Conservation (phyloP, 2,113 vertebrate genomes). For the Hepsetus odoe region DNA sequence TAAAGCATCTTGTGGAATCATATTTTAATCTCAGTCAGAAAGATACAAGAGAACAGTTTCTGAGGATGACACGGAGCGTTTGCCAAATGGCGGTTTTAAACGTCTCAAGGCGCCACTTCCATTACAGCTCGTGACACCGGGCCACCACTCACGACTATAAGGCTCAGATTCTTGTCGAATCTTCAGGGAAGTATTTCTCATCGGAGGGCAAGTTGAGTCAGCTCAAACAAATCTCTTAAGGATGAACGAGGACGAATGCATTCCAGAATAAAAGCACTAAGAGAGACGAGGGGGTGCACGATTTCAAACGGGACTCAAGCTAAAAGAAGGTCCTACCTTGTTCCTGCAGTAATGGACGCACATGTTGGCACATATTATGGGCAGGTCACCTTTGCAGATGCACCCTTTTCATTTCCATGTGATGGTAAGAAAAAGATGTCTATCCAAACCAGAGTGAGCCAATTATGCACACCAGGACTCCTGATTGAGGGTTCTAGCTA, state of each 20-base stretch:
- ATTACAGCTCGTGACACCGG: not conserved
- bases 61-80: not conserved
- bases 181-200: constrained; percentile 40
- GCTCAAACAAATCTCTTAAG: not conserved
- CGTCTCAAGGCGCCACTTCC: not conserved
- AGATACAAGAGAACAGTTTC: not conserved
- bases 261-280: too few relatives aligned
- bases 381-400: too few relatives aligned
- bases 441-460: too few relatives aligned
- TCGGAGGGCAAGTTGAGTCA: not conserved
- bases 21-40: not conserved
- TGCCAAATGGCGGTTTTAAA: not conserved
- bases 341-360: too few relatives aligned
- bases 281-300: too few relatives aligned
- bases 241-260: not conserved
- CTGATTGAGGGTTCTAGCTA: too few relatives aligned
- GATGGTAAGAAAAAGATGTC: too few relatives aligned
- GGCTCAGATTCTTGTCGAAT: not conserved
- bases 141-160: constrained; percentile 41
- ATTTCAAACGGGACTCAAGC: too few relatives aligned
- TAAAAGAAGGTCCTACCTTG: too few relatives aligned
- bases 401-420: too few relatives aligned
- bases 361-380: too few relatives aligned
- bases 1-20: not conserved
- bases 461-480: too few relatives aligned